Conservation (phyloP, 1,140 invertebrate species). For the Drosophila burlai region DNA sequence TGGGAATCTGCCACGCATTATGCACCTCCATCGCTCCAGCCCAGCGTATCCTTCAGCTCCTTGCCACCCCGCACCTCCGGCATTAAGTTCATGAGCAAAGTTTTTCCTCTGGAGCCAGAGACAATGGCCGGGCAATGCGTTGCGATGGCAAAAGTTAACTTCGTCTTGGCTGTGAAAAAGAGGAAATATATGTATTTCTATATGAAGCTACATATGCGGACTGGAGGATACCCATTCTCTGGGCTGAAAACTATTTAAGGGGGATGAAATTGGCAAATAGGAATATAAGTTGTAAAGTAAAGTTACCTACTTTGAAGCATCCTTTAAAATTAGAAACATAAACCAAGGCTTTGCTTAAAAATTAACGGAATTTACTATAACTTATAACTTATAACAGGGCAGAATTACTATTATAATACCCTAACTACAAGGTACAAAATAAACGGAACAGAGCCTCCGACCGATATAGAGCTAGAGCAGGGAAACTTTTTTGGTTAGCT, state of each 20-base stretch:
- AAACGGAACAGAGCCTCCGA: background rate
- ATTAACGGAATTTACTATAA: no score
- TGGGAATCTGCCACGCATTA: constrained; percentile 57
- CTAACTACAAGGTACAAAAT: constrained; percentile 3
- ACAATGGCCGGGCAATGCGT: constrained; percentile 57
- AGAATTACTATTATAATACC: background rate
- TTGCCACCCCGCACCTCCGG: constrained; percentile 35
- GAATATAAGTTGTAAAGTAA: background rate
- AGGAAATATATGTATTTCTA: constrained; percentile 9
- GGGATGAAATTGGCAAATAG: background rate
- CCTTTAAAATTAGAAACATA: background rate
- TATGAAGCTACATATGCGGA: background rate
- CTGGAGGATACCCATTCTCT: background rate
- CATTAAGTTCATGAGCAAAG: constrained; percentile 76
- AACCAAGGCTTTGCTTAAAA: no score
- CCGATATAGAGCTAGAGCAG: background rate
- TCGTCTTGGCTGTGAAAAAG: constrained; percentile 34
- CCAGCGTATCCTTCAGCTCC: constrained; percentile 2
- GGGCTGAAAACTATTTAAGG: background rate
- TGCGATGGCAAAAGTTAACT: constrained; percentile 62
- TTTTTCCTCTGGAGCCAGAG: constrained; percentile 54
- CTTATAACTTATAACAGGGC: background rate
- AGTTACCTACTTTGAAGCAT: no score
- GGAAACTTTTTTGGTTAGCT: constrained; percentile 66
- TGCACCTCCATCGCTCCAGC: constrained; percentile 45